Percentiles rank a stretch among this genome's conserved stretches.
phyloP scores from a whole-genome alignment of 2,888 invertebrate species.

The Leptinotarsa rubiginosa region DNA sequence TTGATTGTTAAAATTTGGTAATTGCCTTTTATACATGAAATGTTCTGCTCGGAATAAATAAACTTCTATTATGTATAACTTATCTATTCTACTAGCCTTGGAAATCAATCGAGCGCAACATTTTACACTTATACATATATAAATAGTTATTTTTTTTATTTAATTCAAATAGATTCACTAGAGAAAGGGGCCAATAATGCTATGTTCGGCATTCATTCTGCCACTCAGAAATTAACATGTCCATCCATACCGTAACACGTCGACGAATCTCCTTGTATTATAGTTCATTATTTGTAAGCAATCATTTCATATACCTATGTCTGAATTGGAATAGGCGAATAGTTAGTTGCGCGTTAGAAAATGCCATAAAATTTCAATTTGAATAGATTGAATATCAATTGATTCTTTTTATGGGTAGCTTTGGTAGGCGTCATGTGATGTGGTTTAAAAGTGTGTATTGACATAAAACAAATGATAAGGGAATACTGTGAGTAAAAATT shows the following conservation, averaged over 20 bases:
- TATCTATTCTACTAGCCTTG: no score
- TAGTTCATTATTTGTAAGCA: conserved; percentile 11
- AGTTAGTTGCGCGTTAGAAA: conserved; percentile 9
- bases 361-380: conserved; percentile 12
- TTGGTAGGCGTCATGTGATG: not conserved
- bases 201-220: no score
- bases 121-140: no score
- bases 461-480: not conserved
- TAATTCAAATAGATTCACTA: no score
- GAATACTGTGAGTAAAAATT: conserved; percentile 5
- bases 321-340: conserved; percentile 11
- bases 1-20: no score
- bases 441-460: not conserved
- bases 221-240: not conserved
- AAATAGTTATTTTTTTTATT: no score
- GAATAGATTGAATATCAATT: conserved; percentile 21
- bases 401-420: conserved; percentile 7
- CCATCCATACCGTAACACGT: not conserved
- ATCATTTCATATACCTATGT: conserved; percentile 6
- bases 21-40: no score
- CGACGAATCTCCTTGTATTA: conserved; percentile 9
- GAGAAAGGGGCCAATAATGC: no score
- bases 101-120: no score
- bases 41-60: no score
- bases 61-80: no score